Conservation (phyloP, 2,113 vertebrate species). For the Tenebrosternarchus preto region DNA sequence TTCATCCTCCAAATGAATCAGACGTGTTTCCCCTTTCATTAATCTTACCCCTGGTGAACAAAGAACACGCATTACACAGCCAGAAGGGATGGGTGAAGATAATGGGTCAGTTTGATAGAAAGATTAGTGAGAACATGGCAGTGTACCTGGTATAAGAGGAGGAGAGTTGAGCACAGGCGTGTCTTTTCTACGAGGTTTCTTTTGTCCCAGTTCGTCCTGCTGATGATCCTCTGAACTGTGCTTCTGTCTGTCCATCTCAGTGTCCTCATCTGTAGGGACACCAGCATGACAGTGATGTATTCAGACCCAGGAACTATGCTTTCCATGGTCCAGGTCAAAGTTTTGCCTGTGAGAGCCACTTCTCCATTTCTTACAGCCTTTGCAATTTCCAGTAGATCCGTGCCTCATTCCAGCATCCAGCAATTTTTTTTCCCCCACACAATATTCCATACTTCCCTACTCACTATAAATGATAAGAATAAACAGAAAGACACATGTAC, state of each 20-base stretch:
- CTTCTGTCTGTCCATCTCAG: slow-evolving; percentile 55
- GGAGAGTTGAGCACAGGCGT: slow-evolving; percentile 81
- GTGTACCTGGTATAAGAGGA: slow-evolving; percentile 83
- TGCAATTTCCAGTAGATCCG: slow-evolving; percentile 6
- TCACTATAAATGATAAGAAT: not conserved
- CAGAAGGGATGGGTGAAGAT: not conserved
- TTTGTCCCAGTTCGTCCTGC: slow-evolving; percentile 75
- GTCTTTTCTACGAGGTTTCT: slow-evolving; percentile 90
- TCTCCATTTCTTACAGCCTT: slow-evolving; percentile 47
- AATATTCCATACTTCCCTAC: not conserved
- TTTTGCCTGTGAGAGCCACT: slow-evolving; percentile 6
- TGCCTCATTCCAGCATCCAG: not conserved
- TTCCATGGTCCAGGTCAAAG: slow-evolving; percentile 8
- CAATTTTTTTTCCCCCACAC: not conserved
- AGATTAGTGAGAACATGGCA: not conserved
- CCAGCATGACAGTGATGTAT: not conserved
- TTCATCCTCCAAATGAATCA: slow-evolving; percentile 84
- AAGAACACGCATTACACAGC: not conserved
- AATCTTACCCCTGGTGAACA: slow-evolving; percentile 74
- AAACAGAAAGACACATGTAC: not conserved
- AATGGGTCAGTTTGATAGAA: not conserved
- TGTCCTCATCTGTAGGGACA: slow-evolving; percentile 32
- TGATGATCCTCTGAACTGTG: slow-evolving; percentile 67
- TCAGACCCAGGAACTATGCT: not conserved
- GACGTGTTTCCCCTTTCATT: slow-evolving; percentile 75